Base-by-base conservation (phyloP, 2,113 vertebrate genomes). In the Macheiramphus alcinus region DNA sequence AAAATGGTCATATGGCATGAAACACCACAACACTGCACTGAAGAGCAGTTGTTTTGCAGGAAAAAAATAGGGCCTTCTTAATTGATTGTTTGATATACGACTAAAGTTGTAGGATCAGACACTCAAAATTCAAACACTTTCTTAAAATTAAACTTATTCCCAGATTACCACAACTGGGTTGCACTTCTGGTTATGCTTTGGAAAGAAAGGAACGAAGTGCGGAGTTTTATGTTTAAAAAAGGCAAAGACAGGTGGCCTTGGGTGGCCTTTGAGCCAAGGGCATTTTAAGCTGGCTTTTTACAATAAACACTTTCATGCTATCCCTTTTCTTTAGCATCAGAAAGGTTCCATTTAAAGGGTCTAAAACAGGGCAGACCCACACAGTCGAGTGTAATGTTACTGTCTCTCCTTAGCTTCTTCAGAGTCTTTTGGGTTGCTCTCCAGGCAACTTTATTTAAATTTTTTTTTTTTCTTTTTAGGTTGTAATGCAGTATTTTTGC, bases 231-330 rank as follows among this genome's bases (percentile, higher is more conserved):
- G 16, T 71, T 88, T 83, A 38, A 92, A 93, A n/a, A 53, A 5
- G 5, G 18, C 16, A 25, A 66, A 75, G 85, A 16, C 20, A 63
- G 45, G 59, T 92, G 86, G 59, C 71, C 59, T 58, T 36, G 19
- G 14, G 55, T 75, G 56, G 45, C 79, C 63, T 97, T 94, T 74
- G 59, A 83, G 81, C 59, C n/a, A 86, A 75, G 85, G 42, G 47
- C 23, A 17, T 83, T 80, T 86, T 90, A 72, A 86, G 20, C 32
- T 93, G 75, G 47, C 38, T 61, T 93, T 96, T 89, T 61, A 73
- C 36, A 32, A 38, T 83, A n/a, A 76, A 62, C 7, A 10, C 56
- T 90, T 90, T 38, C 34, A 61, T 40, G n/a, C 22, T 70, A 48
- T 73, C 0, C 0, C 36, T 88, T 90, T 90, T 88, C 59, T 86